Base-by-base conservation (phyloP, 2,113 vertebrate genomes). In the Semnornis frantzii region DNA sequence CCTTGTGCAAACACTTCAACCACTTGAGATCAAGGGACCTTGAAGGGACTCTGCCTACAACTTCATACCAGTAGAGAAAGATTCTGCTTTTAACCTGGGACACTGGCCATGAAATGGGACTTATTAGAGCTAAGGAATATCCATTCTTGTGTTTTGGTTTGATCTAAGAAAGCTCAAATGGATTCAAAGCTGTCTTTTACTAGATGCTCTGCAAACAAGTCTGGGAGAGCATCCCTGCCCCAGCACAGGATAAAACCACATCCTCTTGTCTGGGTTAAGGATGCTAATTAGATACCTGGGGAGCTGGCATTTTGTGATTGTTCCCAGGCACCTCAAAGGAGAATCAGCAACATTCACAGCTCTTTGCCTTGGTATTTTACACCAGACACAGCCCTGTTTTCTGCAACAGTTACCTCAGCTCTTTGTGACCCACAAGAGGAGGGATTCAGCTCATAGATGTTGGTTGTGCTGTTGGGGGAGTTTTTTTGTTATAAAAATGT, bases 271-370 rank as follows among this genome's bases (percentile, higher is more conserved):
- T 80, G 71, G 62, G 46, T 44, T 62, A 34, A 79, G 50, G 89
- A 68, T 62, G 65, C 4, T 94, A 90, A 94, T 96, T 60, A 87
- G 81, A 8, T 42, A 82, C 91, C 83, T 68, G 73, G 94, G 89
- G 94, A 95, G 57, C 65, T 93, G 94, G 68, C 69, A 92, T 94
- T 93, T 86, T 5, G 12, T 74, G 64, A 17, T n/a, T 18, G 66
- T 62, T 93, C 52, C 37, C 74, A 80, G 39, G 54, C 60, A 44
- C 46, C 2, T 3, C 37, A 39, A 62, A 85, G 62, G 58, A 92
- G 69, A 86, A 90, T 86, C 71, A 94, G 57, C 80, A 81, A 69
- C 60, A 19, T 19, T 69, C 80, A 59, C 55, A 73, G 2, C 34
- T 39, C 46, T 70, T 64, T 34, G 37, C 50, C 50, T 66, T 1